Evolutionary conservation across 2,113 vertebrate genomes (phyloP).

Genomic region (Hiodon alosoides): DNA sequence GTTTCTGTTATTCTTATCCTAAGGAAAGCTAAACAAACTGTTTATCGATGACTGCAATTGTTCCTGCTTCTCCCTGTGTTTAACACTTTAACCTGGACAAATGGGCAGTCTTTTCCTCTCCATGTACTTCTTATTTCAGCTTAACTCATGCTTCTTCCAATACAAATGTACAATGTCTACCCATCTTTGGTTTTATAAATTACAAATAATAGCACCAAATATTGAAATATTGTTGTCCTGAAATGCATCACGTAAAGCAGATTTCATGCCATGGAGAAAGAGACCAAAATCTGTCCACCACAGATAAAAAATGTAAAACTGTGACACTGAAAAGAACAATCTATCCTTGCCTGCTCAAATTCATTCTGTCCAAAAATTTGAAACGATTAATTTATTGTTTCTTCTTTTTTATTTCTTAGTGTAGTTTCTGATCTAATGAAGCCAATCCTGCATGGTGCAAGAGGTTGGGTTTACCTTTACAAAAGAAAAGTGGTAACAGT

Average conservation of each 20-base stretch:
- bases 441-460: slow-evolving; percentile 4
- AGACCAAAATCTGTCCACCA: not conserved
- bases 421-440: not conserved
- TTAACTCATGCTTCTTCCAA: no score
- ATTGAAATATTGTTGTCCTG: no score
- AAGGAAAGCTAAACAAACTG: not conserved
- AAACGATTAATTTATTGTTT: not conserved
- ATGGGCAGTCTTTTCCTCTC: no score
- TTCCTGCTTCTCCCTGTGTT: not conserved
- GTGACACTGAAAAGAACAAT: not conserved
- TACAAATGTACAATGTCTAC: no score
- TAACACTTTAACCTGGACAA: not conserved
- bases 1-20: not conserved
- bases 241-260: no score
- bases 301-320: not conserved
- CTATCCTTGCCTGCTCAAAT: not conserved
- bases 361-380: no score
- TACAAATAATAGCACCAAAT: no score
- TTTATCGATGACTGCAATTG: not conserved
- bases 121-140: no score
- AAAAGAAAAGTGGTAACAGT: slow-evolving; percentile 67
- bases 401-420: slow-evolving; percentile 4
- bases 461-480: slow-evolving; percentile 58
- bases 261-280: not conserved
- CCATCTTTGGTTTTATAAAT: no score